Base-by-base conservation (phyloP, 1,140 invertebrate genomes). In the Hylaeus anthracinus region DNA sequence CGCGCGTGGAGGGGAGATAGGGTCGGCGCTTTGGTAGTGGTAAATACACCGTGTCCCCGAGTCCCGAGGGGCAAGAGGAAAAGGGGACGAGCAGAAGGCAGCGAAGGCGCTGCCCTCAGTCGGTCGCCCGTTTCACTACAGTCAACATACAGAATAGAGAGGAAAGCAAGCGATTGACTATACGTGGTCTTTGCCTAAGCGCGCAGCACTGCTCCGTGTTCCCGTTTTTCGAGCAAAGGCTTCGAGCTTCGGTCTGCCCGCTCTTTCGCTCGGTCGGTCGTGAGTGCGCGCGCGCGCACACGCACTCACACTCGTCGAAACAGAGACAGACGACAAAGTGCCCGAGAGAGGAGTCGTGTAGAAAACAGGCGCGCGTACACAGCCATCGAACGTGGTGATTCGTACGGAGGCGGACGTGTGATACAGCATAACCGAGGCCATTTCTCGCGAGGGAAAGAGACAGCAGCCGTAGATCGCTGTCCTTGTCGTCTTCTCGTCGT, bases 81-180 rank as follows among this genome's bases (percentile, higher is more conserved):
- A 72, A 67, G 64, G 61, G 75, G 72, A 45, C 65, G 61, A 37
- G 77, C 72, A 64, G 78, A 85, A 84, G 72, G 77, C 66, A 69
- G 85, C 91, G 89, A 90, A 87, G 58, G 83, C 81, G 86, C 87
- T 90, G 90, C 90, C 90, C 88, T 87, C 90, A 84, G 85, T 85
- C 89, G 91, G 89, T 82, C 70, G 83, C 64, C 72, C 77, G 84
- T 82, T 83, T 85, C 74, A 92, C 90, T 90, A 90, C 63, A 51
- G 84, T 79, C 64, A 88, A 81, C 87, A 85, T 72, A 85, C 77
- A 82, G 61, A 73, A 85, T 72, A 85, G 75, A 82, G 61, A 73
- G 72, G 71, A 67, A 71, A 83, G 51, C 73, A 26, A 81, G 43
- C 77, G 74, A 87, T 81, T 78, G 85, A 74, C 82, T 87, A 81